Evolutionary conservation across 2,888 invertebrate genomes (phyloP).

Genomic region (Melangyna quadrimaculata): DNA sequence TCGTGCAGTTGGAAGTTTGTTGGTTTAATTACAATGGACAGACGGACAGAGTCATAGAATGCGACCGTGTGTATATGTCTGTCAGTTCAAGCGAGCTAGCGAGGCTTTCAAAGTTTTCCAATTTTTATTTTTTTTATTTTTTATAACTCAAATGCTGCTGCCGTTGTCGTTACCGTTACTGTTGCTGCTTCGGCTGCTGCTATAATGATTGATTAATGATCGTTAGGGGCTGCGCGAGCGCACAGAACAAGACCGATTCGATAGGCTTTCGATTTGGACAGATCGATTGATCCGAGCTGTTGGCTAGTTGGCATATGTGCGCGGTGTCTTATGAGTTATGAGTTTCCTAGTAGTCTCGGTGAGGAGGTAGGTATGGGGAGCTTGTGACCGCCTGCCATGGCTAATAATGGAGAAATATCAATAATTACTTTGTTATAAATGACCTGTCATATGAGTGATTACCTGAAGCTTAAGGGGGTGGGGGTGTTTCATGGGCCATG

Average conservation of each 20-base stretch:
- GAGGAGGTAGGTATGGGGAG: conserved; percentile 27
- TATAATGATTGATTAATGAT: conserved; percentile 70
- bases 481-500: conserved; percentile 31
- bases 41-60: conserved; percentile 59
- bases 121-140: conserved; percentile 23
- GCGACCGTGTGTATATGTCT: conserved; percentile 29
- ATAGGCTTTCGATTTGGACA: conserved; percentile 70
- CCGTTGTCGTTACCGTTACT: conserved; percentile 21
- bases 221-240: conserved; percentile 51
- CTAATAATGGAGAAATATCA: conserved; percentile 71
- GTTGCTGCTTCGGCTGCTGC: conserved; percentile 38
- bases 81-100: no score
- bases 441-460: conserved; percentile 69
- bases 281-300: conserved; percentile 72
- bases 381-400: conserved; percentile 59
- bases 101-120: conserved; percentile 64
- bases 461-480: conserved; percentile 44
- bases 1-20: conserved; percentile 71
- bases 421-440: conserved; percentile 72
- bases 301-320: conserved; percentile 70
- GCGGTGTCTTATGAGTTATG: conserved; percentile 68
- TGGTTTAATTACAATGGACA: conserved; percentile 71
- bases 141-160: conserved; percentile 16
- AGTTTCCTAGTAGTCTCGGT: conserved; percentile 6
- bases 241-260: conserved; percentile 69